Conservation (phyloP, 2,888 invertebrate species). For the Rhingia campestris region DNA sequence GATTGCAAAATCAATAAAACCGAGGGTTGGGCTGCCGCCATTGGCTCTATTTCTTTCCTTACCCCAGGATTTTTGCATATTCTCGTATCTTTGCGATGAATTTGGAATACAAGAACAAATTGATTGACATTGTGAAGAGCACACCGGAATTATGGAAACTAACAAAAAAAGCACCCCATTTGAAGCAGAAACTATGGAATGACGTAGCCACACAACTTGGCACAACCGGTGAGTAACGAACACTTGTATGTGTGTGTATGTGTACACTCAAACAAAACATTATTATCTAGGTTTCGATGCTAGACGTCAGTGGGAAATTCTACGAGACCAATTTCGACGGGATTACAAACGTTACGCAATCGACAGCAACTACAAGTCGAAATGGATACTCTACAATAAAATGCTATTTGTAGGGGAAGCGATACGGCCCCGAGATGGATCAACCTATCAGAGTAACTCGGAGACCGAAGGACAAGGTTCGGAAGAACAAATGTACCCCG, state of each 20-base stretch:
- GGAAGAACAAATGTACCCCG: neutral
- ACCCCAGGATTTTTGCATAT: too few species aligned
- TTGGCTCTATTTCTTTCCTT: too few species aligned
- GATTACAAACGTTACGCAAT: conserved; percentile 74
- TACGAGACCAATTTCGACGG: conserved; percentile 76
- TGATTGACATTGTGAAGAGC: conserved; percentile 45
- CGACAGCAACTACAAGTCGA: conserved; percentile 69
- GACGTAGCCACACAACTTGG: conserved; percentile 28
- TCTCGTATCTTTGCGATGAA: conserved; percentile 22
- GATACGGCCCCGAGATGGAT: conserved; percentile 26
- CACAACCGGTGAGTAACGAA: conserved; percentile 32
- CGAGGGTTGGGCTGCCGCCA: neutral
- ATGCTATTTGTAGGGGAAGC: conserved; percentile 75
- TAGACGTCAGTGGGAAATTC: conserved; percentile 76
- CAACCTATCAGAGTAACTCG: neutral
- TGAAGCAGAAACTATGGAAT: conserved; percentile 52
- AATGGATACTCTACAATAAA: conserved; percentile 75
- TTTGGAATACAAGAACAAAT: conserved; percentile 15
- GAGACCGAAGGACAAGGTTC: conserved; percentile 6
- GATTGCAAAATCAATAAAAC: neutral
- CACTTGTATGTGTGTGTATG: neutral
- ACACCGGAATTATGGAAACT: conserved; percentile 43
- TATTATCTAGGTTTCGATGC: conserved; percentile 69
- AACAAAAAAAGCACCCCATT: conserved; percentile 18
- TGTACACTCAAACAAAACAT: neutral